Percentiles rank a stretch among this genome's conserved stretches.
These are phyloP conservation scores for Atethmia centrago DNA, from an alignment of 2,888 invertebrate species.

Conservation along the genomic window DNA sequence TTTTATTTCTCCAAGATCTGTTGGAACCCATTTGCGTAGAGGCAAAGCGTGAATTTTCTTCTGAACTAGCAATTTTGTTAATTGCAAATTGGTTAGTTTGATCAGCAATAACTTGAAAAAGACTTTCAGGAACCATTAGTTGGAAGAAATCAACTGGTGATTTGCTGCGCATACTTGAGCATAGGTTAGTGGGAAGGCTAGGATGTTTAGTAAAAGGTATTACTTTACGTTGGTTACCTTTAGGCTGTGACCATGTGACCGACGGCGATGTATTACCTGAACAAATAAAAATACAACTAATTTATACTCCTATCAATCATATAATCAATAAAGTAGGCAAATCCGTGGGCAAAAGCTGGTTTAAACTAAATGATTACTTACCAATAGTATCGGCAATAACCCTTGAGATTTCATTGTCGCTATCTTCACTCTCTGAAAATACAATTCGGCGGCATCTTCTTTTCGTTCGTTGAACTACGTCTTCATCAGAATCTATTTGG, in stretches of 20 bases:
- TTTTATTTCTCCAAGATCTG: too few species aligned
- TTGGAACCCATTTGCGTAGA: too few species aligned
- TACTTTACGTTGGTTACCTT: conserved; percentile 6
- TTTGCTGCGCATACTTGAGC: too few species aligned
- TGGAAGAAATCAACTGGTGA: neutral
- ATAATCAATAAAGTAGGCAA: too few species aligned
- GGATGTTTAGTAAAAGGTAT: conserved; percentile 7
- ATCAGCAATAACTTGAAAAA: conserved; percentile 6
- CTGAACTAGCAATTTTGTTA: conserved; percentile 7
- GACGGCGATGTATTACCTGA: neutral
- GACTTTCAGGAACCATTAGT: conserved; percentile 8
- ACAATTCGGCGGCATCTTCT: conserved; percentile 8
- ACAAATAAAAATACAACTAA: too few species aligned
- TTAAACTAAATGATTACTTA: too few species aligned
- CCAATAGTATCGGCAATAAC: too few species aligned
- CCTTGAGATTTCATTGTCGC: conserved; percentile 6
- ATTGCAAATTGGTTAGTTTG: neutral
- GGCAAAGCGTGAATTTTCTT: too few species aligned
- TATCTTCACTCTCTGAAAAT: conserved; percentile 2
- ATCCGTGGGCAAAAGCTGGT: too few species aligned
- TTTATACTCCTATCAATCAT: too few species aligned
- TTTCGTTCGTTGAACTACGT: conserved; percentile 6
- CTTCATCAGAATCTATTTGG: conserved; percentile 3
- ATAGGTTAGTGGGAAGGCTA: neutral
- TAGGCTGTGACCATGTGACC: conserved; percentile 1